Base-by-base conservation (phyloP, 1,140 invertebrate species). In the Ridgeia piscesae region DNA sequence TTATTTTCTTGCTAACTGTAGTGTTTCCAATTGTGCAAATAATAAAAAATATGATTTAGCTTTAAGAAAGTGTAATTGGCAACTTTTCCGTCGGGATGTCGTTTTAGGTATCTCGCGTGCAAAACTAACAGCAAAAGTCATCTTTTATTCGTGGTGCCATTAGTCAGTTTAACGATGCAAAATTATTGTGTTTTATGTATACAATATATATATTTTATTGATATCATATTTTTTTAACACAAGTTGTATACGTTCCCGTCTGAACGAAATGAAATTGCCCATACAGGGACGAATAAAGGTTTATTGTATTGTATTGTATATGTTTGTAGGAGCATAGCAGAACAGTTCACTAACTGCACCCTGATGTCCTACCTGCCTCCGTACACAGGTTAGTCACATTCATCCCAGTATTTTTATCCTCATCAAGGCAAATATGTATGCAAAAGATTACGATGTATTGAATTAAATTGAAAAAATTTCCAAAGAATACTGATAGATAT, bases 331-430 rank as follows among this genome's bases (percentile, higher is more conserved):
- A 95, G 95, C 91, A 92, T 95, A 50, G 95, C 95, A 48, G 95
- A 95, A 92, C 95, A 95, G 94, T 95, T 95, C 89, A 95, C 95
- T 31, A 95, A 96, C 91, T 96, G 96, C 93, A 95, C 95, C 31
- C 91, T 96, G 50, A 95, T 96, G 94, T 95, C 94, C 91, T 96
- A 95, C 93, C 93, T 96, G 33, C 96, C 96, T 92, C 95, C 95
- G 35, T 96, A 96, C 93, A 95, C 95, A 93, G 94, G 95, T 95
- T 34, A 93, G 93, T 92, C 21, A 6, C 1, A 42, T 14, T 90
- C n/a, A 33, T 90, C 58, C 27, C 58, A 77, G 17, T 27, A 77
- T 21, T 77, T 77, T 4, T 77, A 31, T 77, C 27, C 58, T 77
- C 14, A 4, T 77, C 0, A 77, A 21, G 11, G 58, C 58, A 77